These are phyloP conservation scores for Cnemophilus loriae DNA, from an alignment of 2,113 vertebrate species.

Conservation along the genomic window DNA sequence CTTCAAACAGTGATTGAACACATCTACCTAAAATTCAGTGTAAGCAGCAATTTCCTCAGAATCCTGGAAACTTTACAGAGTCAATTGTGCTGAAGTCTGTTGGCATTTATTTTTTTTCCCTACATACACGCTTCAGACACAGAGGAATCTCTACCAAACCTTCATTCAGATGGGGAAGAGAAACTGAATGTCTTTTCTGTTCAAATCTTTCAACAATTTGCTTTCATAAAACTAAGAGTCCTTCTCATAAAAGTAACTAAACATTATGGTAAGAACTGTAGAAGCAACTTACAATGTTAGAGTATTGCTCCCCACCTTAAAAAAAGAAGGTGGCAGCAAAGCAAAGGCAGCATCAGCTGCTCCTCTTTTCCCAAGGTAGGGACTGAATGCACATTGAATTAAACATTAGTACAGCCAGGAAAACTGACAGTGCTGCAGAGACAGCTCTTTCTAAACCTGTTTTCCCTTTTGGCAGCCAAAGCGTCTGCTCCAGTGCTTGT, in stretches of 20 bases:
- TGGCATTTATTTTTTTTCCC: background rate
- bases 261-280: background rate
- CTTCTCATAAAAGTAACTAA: background rate
- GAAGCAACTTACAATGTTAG: background rate
- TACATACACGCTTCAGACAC: background rate
- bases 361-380: background rate
- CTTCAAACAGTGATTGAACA: background rate
- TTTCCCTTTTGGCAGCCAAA: background rate
- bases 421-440: background rate
- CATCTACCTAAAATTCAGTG: background rate
- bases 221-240: background rate
- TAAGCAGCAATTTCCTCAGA: background rate
- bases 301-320: background rate
- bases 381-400: background rate
- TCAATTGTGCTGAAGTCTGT: background rate
- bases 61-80: background rate
- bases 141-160: background rate
- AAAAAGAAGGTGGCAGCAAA: background rate
- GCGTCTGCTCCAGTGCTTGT: background rate
- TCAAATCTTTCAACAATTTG: background rate
- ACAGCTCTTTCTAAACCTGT: conserved; percentile 27
- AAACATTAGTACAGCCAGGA: background rate
- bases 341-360: background rate
- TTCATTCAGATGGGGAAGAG: background rate
- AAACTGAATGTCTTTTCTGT: background rate